A percentile compares a stretch with the other conserved stretches of the same genome.
Conservation (phyloP, 2,797 vertebrate genomes). For the Gallinago nigripennis region DNA sequence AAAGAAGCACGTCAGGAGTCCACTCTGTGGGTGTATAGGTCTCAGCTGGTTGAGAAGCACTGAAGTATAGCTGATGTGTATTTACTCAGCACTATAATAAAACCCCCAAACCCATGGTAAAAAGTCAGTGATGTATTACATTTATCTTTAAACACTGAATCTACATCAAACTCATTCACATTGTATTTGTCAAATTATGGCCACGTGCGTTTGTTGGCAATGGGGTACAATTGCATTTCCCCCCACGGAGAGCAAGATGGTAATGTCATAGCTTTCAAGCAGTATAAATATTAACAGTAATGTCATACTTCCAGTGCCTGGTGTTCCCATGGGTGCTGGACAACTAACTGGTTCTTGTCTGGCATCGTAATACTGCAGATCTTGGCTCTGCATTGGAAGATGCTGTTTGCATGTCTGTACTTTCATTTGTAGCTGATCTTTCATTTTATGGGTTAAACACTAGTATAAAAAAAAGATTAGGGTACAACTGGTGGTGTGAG, state of each 20-base stretch:
- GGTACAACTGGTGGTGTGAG: background rate
- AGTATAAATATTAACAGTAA: background rate
- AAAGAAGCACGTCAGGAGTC: background rate
- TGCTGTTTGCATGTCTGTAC: background rate
- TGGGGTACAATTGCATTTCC: background rate
- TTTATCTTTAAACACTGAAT: background rate
- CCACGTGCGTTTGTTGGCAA: background rate
- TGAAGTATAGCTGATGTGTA: background rate
- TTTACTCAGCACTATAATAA: background rate
- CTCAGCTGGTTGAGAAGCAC: background rate
- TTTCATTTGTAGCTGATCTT: background rate
- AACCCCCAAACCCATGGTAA: background rate
- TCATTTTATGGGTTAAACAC: background rate
- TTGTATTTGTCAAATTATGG: background rate
- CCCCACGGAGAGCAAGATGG: fast-evolving
- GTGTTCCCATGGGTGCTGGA: background rate
- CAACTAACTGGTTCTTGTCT: background rate
- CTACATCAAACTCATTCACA: background rate
- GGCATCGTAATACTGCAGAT: background rate
- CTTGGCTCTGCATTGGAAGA: background rate
- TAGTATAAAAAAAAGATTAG: background rate
- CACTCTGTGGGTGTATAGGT: background rate
- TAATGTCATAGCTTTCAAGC: background rate
- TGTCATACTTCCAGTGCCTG: background rate
- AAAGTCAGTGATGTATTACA: background rate